phyloP scores from a whole-genome alignment of 92 coral and sea anemone species.

The Galaxea fascicularis region DNA sequence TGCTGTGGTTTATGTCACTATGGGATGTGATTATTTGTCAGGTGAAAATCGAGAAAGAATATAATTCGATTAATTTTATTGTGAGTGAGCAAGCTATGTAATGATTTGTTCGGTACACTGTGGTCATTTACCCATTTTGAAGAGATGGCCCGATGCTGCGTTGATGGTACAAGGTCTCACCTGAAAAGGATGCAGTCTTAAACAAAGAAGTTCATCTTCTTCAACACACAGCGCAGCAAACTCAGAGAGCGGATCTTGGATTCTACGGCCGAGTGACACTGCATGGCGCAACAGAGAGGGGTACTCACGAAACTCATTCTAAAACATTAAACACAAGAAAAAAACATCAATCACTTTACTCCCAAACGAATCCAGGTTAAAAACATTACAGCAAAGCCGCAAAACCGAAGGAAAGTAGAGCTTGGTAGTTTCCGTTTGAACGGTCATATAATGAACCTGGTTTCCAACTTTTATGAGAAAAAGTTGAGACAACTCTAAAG shows the following conservation, averaged over 20 bases:
- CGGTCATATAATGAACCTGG: not conserved
- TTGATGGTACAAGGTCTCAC: constrained; percentile 37
- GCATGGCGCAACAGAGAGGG: constrained; percentile 94
- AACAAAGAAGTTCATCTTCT: constrained; percentile 92
- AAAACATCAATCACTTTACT: not conserved
- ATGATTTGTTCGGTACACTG: too few relatives aligned
- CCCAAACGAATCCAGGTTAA: not conserved
- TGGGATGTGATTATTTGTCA: too few relatives aligned
- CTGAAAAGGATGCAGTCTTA: constrained; percentile 92
- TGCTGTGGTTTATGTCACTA: too few relatives aligned
- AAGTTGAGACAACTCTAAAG: too few relatives aligned
- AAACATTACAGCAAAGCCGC: not conserved
- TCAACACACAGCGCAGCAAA: constrained; percentile 91
- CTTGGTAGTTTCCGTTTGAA: not conserved
- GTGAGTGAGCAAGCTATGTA: too few relatives aligned
- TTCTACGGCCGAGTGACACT: constrained; percentile 94
- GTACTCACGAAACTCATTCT: constrained; percentile 98
- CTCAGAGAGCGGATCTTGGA: constrained; percentile 96
- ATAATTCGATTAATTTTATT: too few relatives aligned
- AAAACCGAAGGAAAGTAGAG: not conserved
- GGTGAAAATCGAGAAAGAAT: too few relatives aligned
- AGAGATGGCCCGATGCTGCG: too few relatives aligned
- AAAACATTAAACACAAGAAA: not conserved
- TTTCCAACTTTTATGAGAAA: too few relatives aligned
- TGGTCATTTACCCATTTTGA: too few relatives aligned